These are phyloP conservation scores for Coryphaenoides rupestris DNA, from an alignment of 2,113 vertebrate genomes.

Conservation along the genomic window DNA sequence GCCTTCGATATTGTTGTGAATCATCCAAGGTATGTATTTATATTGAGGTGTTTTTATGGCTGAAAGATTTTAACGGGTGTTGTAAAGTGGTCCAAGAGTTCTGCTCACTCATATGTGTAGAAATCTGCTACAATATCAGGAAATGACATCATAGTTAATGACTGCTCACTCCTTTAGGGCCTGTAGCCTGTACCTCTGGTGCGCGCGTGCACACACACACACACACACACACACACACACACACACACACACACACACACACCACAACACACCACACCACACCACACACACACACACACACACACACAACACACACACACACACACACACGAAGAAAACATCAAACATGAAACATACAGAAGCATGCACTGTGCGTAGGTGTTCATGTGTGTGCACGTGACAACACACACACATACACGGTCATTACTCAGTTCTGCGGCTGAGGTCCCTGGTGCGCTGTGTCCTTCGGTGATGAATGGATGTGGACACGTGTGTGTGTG, in stretches of 20 bases:
- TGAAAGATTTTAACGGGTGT: too few species aligned
- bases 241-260: slow-evolving; percentile 1
- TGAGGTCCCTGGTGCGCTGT: slow-evolving; percentile 43
- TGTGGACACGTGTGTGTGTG: slow-evolving; percentile 5
- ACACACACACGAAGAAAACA: too few species aligned
- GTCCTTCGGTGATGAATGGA: slow-evolving; percentile 41
- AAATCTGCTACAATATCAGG: slow-evolving; percentile 57
- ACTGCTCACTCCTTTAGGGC: slow-evolving; percentile 29
- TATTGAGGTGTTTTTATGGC: too few species aligned
- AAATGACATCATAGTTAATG: slow-evolving; percentile 58
- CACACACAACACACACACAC: too few species aligned
- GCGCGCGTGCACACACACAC: background rate
- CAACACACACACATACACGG: too few species aligned
- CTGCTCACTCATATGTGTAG: slow-evolving; percentile 12
- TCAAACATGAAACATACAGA: too few species aligned
- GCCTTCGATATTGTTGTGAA: too few species aligned
- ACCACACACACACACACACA: too few species aligned
- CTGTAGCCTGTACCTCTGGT: background rate
- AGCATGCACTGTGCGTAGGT: too few species aligned
- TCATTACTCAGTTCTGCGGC: slow-evolving; percentile 20
- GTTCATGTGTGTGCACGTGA: too few species aligned
- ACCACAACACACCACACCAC: slow-evolving; percentile 6
- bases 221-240: background rate
- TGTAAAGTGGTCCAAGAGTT: too few species aligned
- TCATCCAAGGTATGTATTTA: too few species aligned